phyloP scores from a whole-genome alignment of 2,797 vertebrate genomes.

The Ispidina lecontei region DNA sequence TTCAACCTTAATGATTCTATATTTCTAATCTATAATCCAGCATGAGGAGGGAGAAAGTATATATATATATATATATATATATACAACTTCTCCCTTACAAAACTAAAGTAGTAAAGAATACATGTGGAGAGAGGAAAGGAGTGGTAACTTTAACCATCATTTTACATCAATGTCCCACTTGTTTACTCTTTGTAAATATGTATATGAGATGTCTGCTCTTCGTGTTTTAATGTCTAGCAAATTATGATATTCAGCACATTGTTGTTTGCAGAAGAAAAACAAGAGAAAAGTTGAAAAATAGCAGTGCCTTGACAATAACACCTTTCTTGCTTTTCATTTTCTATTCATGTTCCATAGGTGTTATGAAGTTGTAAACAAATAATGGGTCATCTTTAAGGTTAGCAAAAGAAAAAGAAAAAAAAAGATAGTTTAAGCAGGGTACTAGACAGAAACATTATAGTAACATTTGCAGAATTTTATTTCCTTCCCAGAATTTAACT shows the following conservation, averaged over 20 bases:
- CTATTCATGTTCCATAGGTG: slow-evolving; percentile 14
- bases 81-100: neutral
- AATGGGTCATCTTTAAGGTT: slow-evolving; percentile 41
- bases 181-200: slow-evolving; percentile 15
- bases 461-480: slow-evolving; percentile 55
- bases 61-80: too few relatives aligned
- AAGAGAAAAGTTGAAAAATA: slow-evolving; percentile 20
- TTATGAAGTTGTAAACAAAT: slow-evolving; percentile 33
- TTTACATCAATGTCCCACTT: neutral
- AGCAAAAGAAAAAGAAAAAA: slow-evolving; percentile 1
- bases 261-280: neutral
- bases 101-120: neutral
- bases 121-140: neutral
- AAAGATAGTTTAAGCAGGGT: slow-evolving; percentile 28
- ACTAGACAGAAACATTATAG: slow-evolving; percentile 46
- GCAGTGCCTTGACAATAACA: slow-evolving; percentile 15
- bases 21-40: too few relatives aligned
- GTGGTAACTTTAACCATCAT: neutral
- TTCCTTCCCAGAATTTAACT: slow-evolving; percentile 65
- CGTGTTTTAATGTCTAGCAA: slow-evolving; percentile 28
- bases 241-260: neutral
- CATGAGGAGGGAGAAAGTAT: neutral
- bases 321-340: slow-evolving; percentile 57
- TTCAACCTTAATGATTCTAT: too few relatives aligned
- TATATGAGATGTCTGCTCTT: slow-evolving; percentile 16